A percentile compares a stretch with the other conserved stretches of the same genome.
phyloP scores from a whole-genome alignment of 53 echinoderm and acorn worm genomes.

The Pentamera pediparva region DNA sequence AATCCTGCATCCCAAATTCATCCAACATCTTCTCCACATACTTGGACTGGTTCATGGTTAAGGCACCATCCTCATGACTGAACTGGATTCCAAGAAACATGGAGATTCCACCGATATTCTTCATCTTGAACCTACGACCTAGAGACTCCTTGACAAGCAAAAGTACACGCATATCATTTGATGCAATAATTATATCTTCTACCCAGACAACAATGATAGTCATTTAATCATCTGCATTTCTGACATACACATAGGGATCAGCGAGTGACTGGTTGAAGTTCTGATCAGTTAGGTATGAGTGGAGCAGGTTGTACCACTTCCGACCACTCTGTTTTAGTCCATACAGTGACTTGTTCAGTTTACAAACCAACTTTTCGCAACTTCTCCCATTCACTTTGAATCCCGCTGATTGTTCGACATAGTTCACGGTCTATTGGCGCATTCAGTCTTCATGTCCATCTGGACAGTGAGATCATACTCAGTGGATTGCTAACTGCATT shows the following conservation, averaged over 20 bases:
- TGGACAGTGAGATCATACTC: constrained; percentile 16
- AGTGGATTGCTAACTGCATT: constrained; percentile 40
- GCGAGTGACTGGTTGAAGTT: constrained; percentile 19
- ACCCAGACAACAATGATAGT: neutral
- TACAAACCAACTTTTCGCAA: constrained; percentile 27
- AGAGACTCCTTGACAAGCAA: neutral
- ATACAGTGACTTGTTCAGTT: constrained; percentile 39
- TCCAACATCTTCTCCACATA: neutral
- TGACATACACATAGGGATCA: constrained; percentile 7
- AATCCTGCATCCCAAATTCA: neutral
- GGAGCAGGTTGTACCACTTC: constrained; percentile 26
- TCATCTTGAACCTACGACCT: neutral
- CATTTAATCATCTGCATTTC: neutral
- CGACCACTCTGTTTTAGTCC: constrained; percentile 50
- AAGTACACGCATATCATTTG: neutral
- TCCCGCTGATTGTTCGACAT: constrained; percentile 17
- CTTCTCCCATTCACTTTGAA: constrained; percentile 20
- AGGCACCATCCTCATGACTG: neutral
- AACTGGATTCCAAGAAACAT: neutral
- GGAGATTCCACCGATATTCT: neutral
- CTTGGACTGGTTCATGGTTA: neutral
- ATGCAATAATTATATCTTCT: constrained; percentile 1
- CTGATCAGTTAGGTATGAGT: constrained; percentile 12
- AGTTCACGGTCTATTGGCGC: constrained; percentile 34
- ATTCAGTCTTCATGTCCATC: constrained; percentile 26